These are phyloP conservation scores for Parambassis ranga DNA, from an alignment of 2,797 vertebrate species.

Conservation along the genomic window DNA sequence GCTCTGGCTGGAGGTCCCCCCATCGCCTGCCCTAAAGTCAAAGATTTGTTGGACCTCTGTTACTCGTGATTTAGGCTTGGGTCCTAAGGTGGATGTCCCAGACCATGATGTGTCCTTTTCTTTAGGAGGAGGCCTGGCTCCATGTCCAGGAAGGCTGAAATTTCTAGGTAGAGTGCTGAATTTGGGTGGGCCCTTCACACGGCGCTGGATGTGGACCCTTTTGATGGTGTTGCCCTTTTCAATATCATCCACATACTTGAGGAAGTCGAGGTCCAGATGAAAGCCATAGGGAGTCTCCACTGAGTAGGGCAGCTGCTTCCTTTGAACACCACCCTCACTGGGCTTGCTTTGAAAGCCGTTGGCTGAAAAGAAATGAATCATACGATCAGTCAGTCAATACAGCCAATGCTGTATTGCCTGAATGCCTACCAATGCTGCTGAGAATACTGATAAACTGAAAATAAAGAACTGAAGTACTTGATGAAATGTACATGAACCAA, in stretches of 20 bases:
- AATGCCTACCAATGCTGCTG: background rate
- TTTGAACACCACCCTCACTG: conserved; percentile 81
- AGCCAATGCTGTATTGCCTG: conserved; percentile 1
- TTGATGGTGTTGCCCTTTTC: conserved; percentile 98
- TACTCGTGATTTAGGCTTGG: conserved; percentile 84
- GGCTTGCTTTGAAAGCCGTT: conserved; percentile 81
- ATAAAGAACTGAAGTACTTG: background rate
- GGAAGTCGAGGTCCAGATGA: conserved; percentile 95
- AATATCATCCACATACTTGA: conserved; percentile 98
- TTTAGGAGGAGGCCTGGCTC: conserved; percentile 73
- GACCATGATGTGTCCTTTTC: conserved; percentile 85
- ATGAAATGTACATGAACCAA: conserved; percentile 29
- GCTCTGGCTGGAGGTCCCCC: conserved; percentile 47
- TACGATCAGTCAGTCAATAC: conserved; percentile 1
- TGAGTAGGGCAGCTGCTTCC: conserved; percentile 91
- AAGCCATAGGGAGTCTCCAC: conserved; percentile 98
- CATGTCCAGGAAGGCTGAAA: conserved; percentile 91
- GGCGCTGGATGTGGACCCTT: conserved; percentile 91
- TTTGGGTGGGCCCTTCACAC: conserved; percentile 91
- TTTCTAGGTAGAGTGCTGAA: conserved; percentile 96
- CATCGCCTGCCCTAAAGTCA: conserved; percentile 69
- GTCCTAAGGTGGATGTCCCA: conserved; percentile 80
- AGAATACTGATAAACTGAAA: background rate
- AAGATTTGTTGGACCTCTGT: conserved; percentile 82
- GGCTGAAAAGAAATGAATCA: conserved; percentile 73